Conservation (phyloP, 2,113 vertebrate species). For the cattle (Bos taurus) region DNA sequence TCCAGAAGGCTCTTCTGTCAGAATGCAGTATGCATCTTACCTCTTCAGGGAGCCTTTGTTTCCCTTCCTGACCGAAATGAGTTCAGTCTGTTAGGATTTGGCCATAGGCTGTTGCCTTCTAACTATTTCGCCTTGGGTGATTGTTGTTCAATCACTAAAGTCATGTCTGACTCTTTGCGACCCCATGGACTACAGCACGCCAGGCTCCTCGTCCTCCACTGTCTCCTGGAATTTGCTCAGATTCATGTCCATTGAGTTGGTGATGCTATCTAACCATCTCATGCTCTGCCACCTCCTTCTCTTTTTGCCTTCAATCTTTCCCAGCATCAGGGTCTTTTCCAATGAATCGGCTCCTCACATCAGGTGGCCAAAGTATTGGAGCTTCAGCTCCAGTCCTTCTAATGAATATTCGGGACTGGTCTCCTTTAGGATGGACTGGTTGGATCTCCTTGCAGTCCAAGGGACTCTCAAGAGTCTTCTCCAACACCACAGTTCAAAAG, state of each 20-base stretch:
- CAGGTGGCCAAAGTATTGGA: neutral
- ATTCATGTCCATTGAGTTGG: neutral
- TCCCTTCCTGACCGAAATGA: neutral
- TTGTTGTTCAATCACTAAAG: neutral
- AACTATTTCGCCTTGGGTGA: neutral
- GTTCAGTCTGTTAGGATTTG: neutral
- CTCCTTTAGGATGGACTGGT: neutral
- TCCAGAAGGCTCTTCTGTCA: neutral
- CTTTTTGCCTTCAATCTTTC: neutral
- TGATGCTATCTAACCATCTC: neutral
- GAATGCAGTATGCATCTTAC: neutral
- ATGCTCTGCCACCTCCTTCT: neutral
- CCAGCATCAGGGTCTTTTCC: neutral
- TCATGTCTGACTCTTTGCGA: neutral
- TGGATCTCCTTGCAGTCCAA: neutral
- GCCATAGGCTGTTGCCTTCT: neutral
- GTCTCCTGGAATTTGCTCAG: neutral
- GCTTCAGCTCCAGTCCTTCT: neutral
- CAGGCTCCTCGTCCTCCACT: neutral
- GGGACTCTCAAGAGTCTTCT: neutral
- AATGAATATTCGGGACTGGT: neutral
- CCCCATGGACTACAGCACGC: neutral
- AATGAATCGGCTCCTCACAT: neutral
- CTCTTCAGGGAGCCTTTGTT: neutral
- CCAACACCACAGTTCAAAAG: neutral